phyloP scores from a whole-genome alignment of 2,113 vertebrate species.

The Alosa alosa region DNA sequence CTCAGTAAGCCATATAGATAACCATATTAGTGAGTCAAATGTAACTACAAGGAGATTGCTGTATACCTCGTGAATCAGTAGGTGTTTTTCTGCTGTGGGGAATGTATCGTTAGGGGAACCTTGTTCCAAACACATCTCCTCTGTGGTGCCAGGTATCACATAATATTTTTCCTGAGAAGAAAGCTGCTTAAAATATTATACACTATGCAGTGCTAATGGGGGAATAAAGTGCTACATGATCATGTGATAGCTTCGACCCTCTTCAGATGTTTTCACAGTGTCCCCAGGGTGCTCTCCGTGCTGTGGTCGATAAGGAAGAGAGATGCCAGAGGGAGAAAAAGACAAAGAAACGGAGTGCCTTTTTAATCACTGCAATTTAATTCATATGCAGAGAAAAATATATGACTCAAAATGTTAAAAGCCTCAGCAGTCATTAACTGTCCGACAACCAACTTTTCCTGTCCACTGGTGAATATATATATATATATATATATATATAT shows the following conservation, averaged over 20 bases:
- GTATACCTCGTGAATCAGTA: neutral
- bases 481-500: constrained; percentile 37
- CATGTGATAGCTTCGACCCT: neutral
- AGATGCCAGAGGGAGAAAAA: neutral
- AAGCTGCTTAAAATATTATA: neutral
- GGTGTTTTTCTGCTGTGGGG: neutral
- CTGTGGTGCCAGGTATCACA: neutral
- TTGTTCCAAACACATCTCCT: no score
- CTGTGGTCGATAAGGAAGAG: neutral
- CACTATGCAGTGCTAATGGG: neutral
- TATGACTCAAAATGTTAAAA: constrained; percentile 35
- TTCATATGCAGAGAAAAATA: constrained; percentile 40
- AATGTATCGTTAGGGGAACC: neutral
- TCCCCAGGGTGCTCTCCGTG: neutral
- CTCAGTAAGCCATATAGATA: neutral
- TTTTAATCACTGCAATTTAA: constrained; percentile 51
- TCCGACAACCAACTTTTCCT: neutral
- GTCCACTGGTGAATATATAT: constrained; percentile 16
- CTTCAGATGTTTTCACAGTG: neutral
- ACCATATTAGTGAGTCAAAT: neutral
- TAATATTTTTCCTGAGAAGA: neutral
- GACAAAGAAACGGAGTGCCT: neutral
- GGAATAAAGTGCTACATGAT: neutral
- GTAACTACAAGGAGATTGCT: neutral
- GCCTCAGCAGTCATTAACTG: constrained; percentile 11